phyloP scores from a whole-genome alignment of 2,888 invertebrate genomes.

The Thumatha senex region DNA sequence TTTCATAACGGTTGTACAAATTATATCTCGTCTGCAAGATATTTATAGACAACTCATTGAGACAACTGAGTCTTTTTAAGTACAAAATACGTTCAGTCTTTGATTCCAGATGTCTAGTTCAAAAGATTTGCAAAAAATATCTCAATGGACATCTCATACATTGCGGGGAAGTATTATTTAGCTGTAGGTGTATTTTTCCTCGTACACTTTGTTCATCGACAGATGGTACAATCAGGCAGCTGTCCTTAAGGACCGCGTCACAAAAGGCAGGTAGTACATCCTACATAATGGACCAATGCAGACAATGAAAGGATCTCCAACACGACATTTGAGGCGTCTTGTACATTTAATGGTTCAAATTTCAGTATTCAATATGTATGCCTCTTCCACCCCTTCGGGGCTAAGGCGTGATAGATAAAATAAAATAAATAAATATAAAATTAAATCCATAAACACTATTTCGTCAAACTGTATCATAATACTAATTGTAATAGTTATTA shows the following conservation, averaged over 20 bases:
- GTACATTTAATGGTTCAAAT: constrained; percentile 14
- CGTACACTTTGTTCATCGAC: constrained; percentile 33
- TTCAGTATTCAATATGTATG: too few relatives aligned
- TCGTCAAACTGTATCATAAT: too few relatives aligned
- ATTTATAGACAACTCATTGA: too few relatives aligned
- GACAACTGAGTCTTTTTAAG: too few relatives aligned
- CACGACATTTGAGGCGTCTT: constrained; percentile 4
- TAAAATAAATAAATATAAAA: too few relatives aligned
- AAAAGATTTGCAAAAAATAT: constrained; percentile 18
- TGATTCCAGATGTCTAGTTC: constrained; percentile 1
- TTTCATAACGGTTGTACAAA: too few relatives aligned
- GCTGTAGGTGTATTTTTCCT: constrained; percentile 22
- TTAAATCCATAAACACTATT: too few relatives aligned
- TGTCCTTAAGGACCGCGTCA: constrained; percentile 34
- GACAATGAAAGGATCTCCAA: constrained; percentile 21
- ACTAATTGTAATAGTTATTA: too few relatives aligned
- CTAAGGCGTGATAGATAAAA: too few relatives aligned
- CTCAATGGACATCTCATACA: constrained; percentile 25
- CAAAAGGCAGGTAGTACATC: constrained; percentile 47
- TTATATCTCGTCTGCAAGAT: too few relatives aligned
- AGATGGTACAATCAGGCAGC: constrained; percentile 41
- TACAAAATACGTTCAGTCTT: background rate
- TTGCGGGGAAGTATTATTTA: constrained; percentile 33
- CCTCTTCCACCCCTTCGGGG: too few relatives aligned
- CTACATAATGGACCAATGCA: constrained; percentile 29